These are phyloP conservation scores for Philhelius pedissequus DNA, from an alignment of 2,888 invertebrate genomes.

Conservation along the genomic window DNA sequence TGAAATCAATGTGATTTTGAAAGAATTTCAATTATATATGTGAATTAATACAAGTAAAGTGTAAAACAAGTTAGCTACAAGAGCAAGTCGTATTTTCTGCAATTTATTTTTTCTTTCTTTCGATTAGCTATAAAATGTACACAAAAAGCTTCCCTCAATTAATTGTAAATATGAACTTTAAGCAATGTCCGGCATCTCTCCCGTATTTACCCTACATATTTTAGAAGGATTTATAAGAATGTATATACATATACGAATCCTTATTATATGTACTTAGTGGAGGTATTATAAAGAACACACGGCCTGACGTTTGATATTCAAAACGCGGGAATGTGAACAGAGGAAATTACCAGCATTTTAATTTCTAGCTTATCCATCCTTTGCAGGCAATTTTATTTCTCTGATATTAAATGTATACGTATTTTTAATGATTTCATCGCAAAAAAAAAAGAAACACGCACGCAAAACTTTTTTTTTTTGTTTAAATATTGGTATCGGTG, in stretches of 20 bases:
- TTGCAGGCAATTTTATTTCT: conserved; percentile 51
- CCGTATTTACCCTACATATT: no score
- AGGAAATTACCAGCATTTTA: not conserved
- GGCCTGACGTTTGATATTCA: conserved; percentile 17
- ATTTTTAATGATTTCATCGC: conserved; percentile 62
- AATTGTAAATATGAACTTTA: no score
- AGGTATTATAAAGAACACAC: not conserved
- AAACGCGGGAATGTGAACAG: not conserved
- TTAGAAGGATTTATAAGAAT: conserved; percentile 33
- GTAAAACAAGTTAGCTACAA: no score
- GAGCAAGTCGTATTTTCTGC: no score
- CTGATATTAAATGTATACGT: conserved; percentile 60
- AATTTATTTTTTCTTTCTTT: no score
- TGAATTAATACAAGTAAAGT: no score
- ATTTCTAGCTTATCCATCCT: conserved; percentile 53
- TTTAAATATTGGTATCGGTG: no score
- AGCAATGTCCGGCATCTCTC: no score
- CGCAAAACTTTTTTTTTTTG: conserved; percentile 23
- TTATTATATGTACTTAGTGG: not conserved
- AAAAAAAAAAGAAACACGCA: conserved; percentile 33
- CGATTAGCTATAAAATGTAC: no score
- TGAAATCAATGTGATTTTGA: no score
- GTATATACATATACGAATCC: conserved; percentile 2
- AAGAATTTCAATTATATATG: no score
- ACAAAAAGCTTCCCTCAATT: no score